Evolutionary conservation across 2,113 vertebrate genomes (phyloP), one percentile per base, ranked within the genome.

Genomic region (Podarcis raffonei): DNA sequence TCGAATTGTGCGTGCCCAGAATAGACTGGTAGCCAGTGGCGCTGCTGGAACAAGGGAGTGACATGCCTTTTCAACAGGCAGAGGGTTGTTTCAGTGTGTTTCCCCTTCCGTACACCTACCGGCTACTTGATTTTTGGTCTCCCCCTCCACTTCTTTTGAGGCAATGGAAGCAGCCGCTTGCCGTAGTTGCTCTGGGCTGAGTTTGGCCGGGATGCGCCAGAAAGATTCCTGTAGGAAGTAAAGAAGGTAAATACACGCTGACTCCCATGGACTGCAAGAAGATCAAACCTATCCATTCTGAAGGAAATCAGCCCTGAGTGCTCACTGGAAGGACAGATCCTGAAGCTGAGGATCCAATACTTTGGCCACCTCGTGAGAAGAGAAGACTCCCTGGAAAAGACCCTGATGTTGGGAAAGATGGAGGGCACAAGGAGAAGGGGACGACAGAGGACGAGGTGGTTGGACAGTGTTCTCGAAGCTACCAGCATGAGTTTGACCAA

Each of bases 201-300:
- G 92, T 68, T 97, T 96, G 18, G 96, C 97, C 3, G 98, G 97
- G 91, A 99, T 98, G 89, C 98, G 98, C 98, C 98, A 99, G 96
- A 99, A 99, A 15, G 96, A 96, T 94, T 99, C 99, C 99, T 99
- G 1, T 65, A 1, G 37, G 27, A 23, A 76, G 87, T 53, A 90
- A 53, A 75, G 89, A 48, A 76, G 57, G 48, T 39, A 37, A 37
- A 37, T 37, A 37, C 2, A 37, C n/a, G n/a, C n/a, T n/a, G 37
- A 37, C 3, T 37, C 37, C 37, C 37, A 37, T 37, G 37, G 37
- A 37, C 37, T 37, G 37, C 37, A 37, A 37, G 37, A 37, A 37
- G 37, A 37, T 4, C 37, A 37, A 37, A 37, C 37, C 0, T 0
- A 4, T 37, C 37, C 37, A 37, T 37, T 37, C 37, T 37, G 0